Evolutionary conservation across 2,797 vertebrate genomes (phyloP), one percentile per base, ranked within the genome.

Genomic region (Falco peregrinus): DNA sequence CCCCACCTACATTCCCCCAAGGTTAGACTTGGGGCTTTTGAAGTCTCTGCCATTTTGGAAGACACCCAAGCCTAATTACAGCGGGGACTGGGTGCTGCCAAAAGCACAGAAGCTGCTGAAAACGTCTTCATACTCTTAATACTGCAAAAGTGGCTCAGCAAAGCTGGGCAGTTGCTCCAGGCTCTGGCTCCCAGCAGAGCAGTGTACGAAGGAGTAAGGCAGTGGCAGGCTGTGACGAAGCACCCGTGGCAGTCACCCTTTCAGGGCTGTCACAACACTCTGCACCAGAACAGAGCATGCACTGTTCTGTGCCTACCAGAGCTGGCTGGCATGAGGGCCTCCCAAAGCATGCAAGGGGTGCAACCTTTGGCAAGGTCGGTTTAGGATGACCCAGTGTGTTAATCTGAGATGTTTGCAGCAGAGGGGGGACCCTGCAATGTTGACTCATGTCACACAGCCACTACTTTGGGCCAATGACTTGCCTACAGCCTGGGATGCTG

Each of bases 11-110:
- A 6, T 73, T 87, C 3, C 3, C 54, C 57, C 21, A 59, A 89
- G 68, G 76, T 54, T 69, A 91, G 14, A 1, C 76, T 76, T 79
- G 28, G 25, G 80, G 33, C 87, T 79, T 91, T 82, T 82, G 84
- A 95, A 87, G 74, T 60, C 89, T 86, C 31, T 88, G 45, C 54
- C 28, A 13, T 61, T 93, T 73, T 94, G 93, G 83, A 95, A 54
- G 80, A 77, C 63, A 59, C 73, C 59, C 96, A 95, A 69, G n/a
- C 37, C 77, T 84, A 60, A 88, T 95, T 78, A 88, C 37, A 76
- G 16, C 28, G 56, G 74, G 51, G 77, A 54, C 35, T 50, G 39
- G n/a, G 71, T 80, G 68, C 84, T 96, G 91, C 90, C 89, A 92
- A 70, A 54, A 89, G 37, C 64, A 67, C 81, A 56, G 89, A 70